Base-by-base conservation (phyloP, 2,888 invertebrate genomes). In the Chymomyza fuscimana region DNA sequence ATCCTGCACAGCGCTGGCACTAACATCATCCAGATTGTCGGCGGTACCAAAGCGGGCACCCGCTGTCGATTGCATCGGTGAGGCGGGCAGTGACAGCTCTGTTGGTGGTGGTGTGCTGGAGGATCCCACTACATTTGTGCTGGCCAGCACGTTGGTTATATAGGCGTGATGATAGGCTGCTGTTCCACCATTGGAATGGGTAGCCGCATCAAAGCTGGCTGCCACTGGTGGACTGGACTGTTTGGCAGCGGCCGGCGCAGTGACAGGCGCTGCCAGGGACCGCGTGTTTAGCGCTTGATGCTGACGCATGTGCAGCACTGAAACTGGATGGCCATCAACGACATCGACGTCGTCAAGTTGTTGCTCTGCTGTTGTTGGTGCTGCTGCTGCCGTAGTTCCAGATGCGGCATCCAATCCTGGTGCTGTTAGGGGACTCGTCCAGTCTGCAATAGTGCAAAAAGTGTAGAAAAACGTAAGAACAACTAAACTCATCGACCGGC, bases 1-100 rank as follows among this genome's bases (percentile, higher is more conserved):
- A 85, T 95, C 95, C 91, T 89, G 87, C 72, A 91, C 88, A 32
- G 91, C 89, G 67, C 84, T 88, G 71, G 91, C 89, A 73, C 90
- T 90, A 50, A 89, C 85, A 81, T 89, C 85, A 77, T 80, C 85
- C 77, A 87, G 68, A 61, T 84, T 87, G 69, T 86, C 83, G 70
- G 77, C 83, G 68, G 78, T 81, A 7, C 82, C 79, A 32, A 82
- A 76, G 16, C 79, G 79, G 2, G 82, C 74, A 1, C 70, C 72
- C 4, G 88, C 80, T 25, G 88, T 79, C 50, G 88, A 84, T 60
- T 85, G 85, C 72, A 81, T 61, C 29, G 87, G 88, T 15, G 86
- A 84, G 2, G 81, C 81, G 36, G 85, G 87, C 73, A 82, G 56
- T 67, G 76, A 70, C 2, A 71, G 63, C 51, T 50, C 56, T 36